phyloP scores from a whole-genome alignment of 2,113 vertebrate species.

The Anseranas semipalmata region DNA sequence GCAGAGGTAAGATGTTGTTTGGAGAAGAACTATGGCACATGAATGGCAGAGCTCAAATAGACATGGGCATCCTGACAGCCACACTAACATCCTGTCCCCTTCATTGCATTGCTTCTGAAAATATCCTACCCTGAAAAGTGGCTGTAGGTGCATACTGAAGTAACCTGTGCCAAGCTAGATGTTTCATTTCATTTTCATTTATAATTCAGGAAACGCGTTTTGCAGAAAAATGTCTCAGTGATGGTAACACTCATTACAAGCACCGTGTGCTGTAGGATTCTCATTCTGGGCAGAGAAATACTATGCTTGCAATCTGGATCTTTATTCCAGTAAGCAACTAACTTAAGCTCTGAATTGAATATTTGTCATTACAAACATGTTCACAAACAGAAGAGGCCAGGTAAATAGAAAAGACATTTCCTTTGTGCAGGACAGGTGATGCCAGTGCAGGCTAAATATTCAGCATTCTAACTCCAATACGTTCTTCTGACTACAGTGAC shows the following conservation, averaged over 20 bases:
- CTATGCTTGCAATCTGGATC: not conserved
- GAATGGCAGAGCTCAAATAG: not conserved
- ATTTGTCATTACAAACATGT: constrained; percentile 11
- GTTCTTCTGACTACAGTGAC: constrained; percentile 61
- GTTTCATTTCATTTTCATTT: constrained; percentile 63
- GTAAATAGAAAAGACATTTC: constrained; percentile 15
- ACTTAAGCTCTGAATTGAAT: constrained; percentile 1
- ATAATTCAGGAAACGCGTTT: constrained; percentile 22
- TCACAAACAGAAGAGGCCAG: not conserved
- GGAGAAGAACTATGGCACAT: not conserved
- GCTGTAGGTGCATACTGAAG: not conserved
- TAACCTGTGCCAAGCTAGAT: constrained; percentile 14
- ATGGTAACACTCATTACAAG: not conserved
- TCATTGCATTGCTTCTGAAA: not conserved
- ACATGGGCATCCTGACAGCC: not conserved
- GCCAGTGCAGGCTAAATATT: constrained; percentile 2
- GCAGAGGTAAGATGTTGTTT: rapidly evolving
- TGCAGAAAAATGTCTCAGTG: not conserved
- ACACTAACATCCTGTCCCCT: not conserved
- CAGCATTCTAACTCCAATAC: not conserved
- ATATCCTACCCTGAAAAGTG: constrained; percentile 13
- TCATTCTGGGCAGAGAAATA: constrained; percentile 17
- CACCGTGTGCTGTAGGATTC: not conserved
- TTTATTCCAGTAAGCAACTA: not conserved
- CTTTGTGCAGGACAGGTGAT: not conserved